phyloP scores from a whole-genome alignment of 2,888 invertebrate species.

The Carcina quercana region DNA sequence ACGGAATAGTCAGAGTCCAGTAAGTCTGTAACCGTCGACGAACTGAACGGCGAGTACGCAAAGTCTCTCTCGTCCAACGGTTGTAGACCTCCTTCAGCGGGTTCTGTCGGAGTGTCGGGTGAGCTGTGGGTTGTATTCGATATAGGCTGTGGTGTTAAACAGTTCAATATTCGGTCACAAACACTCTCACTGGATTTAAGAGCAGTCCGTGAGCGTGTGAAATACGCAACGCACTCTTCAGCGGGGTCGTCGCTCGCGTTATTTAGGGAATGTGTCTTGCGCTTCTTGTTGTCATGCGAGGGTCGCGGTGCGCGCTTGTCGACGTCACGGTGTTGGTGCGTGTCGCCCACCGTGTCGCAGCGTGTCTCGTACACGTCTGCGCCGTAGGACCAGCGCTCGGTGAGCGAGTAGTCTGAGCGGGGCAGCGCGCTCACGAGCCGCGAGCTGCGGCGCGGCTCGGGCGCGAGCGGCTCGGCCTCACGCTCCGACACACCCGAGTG shows the following conservation, averaged over 20 bases:
- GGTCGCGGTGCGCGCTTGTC: slow-evolving; percentile 51
- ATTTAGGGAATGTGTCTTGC: slow-evolving; percentile 38
- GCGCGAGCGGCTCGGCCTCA: slow-evolving; percentile 54
- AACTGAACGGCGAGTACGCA: slow-evolving; percentile 68
- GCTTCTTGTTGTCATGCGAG: slow-evolving; percentile 63
- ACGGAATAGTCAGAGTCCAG: slow-evolving; percentile 67
- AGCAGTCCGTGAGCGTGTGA: slow-evolving; percentile 68
- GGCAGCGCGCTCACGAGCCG: slow-evolving; percentile 67
- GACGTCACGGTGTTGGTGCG: slow-evolving; percentile 33
- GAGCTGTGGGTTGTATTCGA: slow-evolving; percentile 32
- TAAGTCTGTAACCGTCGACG: slow-evolving; percentile 64
- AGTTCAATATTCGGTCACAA: slow-evolving; percentile 46
- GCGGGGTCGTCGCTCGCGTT: slow-evolving; percentile 28
- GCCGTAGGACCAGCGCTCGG: slow-evolving; percentile 75
- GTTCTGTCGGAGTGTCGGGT: slow-evolving; percentile 34
- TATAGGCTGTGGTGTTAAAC: slow-evolving; percentile 33
- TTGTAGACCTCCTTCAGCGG: slow-evolving; percentile 56
- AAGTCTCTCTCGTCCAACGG: slow-evolving; percentile 69
- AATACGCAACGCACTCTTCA: slow-evolving; percentile 62
- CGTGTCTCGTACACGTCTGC: slow-evolving; percentile 70
- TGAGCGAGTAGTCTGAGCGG: slow-evolving; percentile 70
- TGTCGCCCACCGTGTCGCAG: slow-evolving; percentile 57
- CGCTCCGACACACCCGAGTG: slow-evolving; percentile 22
- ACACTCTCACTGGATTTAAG: slow-evolving; percentile 59
- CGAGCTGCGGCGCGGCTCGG: slow-evolving; percentile 59